Evolutionary conservation across 2,797 vertebrate genomes (phyloP).

Genomic region (Smutsia temminckii): DNA sequence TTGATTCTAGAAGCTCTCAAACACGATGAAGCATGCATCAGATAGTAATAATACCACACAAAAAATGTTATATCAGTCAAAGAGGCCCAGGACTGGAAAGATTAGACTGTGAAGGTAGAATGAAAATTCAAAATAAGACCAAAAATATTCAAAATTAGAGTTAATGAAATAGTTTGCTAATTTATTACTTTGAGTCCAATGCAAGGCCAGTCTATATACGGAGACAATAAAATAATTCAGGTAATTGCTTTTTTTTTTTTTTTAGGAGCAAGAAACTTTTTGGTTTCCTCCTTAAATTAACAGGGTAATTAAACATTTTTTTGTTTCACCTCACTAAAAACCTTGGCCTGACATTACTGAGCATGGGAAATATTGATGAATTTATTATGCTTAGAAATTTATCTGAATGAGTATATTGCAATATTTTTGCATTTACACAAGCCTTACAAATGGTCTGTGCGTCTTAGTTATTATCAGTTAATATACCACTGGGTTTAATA

Average conservation of each 20-base stretch:
- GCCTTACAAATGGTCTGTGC: background rate
- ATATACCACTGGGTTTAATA: background rate
- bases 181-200: constrained; percentile 42
- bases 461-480: background rate
- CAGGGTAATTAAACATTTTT: constrained; percentile 53
- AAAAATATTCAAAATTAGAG: constrained; percentile 22
- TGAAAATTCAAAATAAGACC: constrained; percentile 45
- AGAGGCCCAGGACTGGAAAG: background rate
- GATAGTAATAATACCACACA: background rate
- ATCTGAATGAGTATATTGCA: background rate
- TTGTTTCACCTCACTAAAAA: constrained; percentile 31
- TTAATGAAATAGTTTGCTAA: constrained; percentile 1
- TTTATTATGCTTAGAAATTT: constrained; percentile 46
- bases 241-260: background rate
- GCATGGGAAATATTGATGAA: constrained; percentile 17
- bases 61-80: background rate
- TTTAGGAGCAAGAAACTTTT: background rate
- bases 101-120: background rate
- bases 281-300: constrained; percentile 36
- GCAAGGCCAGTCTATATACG: background rate
- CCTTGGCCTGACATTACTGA: constrained; percentile 19
- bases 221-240: constrained; percentile 42
- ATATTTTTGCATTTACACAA: constrained; percentile 10
- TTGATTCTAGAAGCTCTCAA: constrained; percentile 31
- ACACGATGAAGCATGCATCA: background rate